phyloP scores from a whole-genome alignment of 2,113 vertebrate genomes.

The Oreotrochilus melanogaster region DNA sequence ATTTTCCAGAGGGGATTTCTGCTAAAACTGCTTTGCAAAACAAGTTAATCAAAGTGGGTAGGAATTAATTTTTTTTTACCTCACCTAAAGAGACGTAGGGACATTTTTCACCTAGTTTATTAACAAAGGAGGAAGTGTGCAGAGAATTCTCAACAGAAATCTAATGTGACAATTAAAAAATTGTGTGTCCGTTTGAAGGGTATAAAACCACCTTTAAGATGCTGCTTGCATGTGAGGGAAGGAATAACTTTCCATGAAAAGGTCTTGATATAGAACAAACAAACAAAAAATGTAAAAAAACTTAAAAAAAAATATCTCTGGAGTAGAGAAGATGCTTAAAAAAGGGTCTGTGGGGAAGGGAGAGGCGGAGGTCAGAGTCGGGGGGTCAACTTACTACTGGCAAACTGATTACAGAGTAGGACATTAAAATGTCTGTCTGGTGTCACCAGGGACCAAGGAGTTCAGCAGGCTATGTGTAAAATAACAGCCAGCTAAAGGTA shows the following conservation, averaged over 20 bases:
- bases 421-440: background rate
- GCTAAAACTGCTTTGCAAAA: constrained; percentile 25
- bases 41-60: constrained; percentile 32
- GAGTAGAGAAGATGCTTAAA: background rate
- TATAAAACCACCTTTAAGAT: background rate
- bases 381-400: background rate
- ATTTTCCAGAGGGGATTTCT: constrained; percentile 15
- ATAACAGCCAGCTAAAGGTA: background rate
- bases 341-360: background rate
- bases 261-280: background rate
- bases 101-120: background rate
- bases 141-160: background rate
- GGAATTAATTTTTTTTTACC: constrained; percentile 17
- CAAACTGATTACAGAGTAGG: background rate
- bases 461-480: background rate
- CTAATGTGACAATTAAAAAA: background rate
- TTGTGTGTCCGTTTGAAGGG: background rate
- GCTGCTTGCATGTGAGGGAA: background rate
- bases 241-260: background rate
- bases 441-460: background rate
- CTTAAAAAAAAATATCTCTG: background rate
- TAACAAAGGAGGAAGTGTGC: background rate
- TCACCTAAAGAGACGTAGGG: background rate
- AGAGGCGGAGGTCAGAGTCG: background rate
- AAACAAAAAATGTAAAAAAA: background rate